These are phyloP conservation scores for Percopsis transmontana DNA, from an alignment of 2,113 vertebrate species.

Conservation along the genomic window DNA sequence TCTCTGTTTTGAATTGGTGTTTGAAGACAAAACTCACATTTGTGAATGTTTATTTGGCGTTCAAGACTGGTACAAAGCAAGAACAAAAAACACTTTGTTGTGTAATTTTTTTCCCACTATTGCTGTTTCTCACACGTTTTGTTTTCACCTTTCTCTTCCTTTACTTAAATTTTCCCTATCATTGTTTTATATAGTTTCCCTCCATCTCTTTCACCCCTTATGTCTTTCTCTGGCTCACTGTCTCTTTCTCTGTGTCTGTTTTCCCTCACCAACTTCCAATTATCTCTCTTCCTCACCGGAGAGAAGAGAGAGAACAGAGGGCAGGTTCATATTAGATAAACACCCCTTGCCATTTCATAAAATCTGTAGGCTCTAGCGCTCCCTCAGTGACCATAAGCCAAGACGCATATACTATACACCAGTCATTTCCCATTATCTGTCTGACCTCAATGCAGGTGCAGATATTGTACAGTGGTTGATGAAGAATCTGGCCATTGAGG, in stretches of 20 bases:
- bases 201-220: background rate
- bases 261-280: background rate
- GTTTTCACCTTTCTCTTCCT: background rate
- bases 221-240: background rate
- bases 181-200: background rate
- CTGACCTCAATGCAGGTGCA: constrained; percentile 79
- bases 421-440: constrained; percentile 16
- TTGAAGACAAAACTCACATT: background rate
- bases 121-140: background rate
- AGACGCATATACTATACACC: background rate
- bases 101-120: background rate
- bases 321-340: background rate
- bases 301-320: background rate
- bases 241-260: background rate
- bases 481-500: constrained; percentile 93
- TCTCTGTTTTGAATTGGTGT: background rate
- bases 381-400: background rate
- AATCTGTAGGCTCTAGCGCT: background rate
- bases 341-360: background rate
- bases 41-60: background rate
- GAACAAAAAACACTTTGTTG: background rate
- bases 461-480: constrained; percentile 98
- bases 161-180: background rate
- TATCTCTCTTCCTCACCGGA: background rate
- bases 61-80: background rate